Conservation (phyloP, 2,113 vertebrate genomes). For the Macrotis lagotis region DNA sequence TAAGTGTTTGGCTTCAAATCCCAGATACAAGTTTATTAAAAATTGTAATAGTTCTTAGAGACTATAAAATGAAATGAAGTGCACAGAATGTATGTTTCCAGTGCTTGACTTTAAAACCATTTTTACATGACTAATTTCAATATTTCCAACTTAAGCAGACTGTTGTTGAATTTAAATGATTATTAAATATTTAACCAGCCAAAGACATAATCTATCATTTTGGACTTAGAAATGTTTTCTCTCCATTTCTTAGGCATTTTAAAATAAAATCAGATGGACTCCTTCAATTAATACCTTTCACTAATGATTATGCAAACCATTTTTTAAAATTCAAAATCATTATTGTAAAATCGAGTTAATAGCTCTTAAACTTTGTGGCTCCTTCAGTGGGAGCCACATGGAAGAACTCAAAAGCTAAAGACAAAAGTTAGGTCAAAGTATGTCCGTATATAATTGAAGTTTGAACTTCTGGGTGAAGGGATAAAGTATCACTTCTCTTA, state of each 20-base stretch:
- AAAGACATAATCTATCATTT: constrained; percentile 30
- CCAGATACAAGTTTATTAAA: constrained; percentile 87
- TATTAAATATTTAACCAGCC: constrained; percentile 81
- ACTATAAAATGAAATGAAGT: constrained; percentile 87
- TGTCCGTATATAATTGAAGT: neutral
- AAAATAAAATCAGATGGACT: constrained; percentile 57
- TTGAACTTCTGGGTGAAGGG: neutral
- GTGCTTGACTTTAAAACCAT: constrained; percentile 80
- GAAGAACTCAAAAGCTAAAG: constrained; percentile 17
- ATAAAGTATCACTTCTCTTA: constrained; percentile 19
- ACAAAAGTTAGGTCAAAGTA: constrained; percentile 32
- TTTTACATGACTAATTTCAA: constrained; percentile 82
- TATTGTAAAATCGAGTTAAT: constrained; percentile 18
- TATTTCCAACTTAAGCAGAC: constrained; percentile 73
- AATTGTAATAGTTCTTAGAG: constrained; percentile 84
- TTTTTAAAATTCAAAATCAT: constrained; percentile 22
- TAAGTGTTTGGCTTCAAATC: constrained; percentile 84
- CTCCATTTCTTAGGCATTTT: constrained; percentile 69
- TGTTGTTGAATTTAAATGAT: constrained; percentile 81
- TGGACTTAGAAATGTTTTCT: constrained; percentile 32
- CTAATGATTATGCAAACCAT: constrained; percentile 24
- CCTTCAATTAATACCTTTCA: constrained; percentile 35
- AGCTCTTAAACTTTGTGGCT: constrained; percentile 27
- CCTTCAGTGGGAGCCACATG: constrained; percentile 23
- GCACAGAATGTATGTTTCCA: constrained; percentile 81